Evolutionary conservation across 2,113 vertebrate species (phyloP).

Genomic region (Podiceps cristatus): DNA sequence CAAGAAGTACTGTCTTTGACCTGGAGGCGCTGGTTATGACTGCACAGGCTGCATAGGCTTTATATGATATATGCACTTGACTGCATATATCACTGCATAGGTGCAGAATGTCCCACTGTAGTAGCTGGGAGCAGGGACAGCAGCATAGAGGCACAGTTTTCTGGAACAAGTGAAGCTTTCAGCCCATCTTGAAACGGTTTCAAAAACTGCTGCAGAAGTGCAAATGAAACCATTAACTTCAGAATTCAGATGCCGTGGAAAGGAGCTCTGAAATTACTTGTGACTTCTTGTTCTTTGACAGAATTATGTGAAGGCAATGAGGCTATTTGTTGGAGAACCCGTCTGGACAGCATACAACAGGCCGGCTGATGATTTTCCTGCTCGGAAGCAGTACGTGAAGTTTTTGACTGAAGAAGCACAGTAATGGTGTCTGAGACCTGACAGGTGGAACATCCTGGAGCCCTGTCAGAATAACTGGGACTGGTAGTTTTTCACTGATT

Average conservation of each 20-base stretch:
- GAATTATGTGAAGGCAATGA: constrained; percentile 95
- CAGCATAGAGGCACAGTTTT: not conserved
- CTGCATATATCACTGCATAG: not conserved
- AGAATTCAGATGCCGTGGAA: not conserved
- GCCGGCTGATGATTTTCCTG: constrained; percentile 86
- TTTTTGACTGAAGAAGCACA: constrained; percentile 52
- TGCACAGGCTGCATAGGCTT: rapidly evolving
- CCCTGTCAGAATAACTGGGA: not conserved
- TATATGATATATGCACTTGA: too few species aligned
- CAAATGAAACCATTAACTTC: not conserved
- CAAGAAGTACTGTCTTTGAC: rapidly evolving
- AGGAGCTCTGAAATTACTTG: not conserved
- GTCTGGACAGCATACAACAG: constrained; percentile 92
- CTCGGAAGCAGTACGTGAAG: constrained; percentile 80
- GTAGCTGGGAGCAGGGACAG: not conserved
- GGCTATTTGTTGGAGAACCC: constrained; percentile 91
- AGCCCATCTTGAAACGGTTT: not conserved
- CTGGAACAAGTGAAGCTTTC: not conserved
- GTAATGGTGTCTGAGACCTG: not conserved
- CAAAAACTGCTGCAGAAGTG: not conserved
- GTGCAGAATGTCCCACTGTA: not conserved
- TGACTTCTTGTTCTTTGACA: constrained; percentile 53
- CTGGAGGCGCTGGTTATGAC: not conserved
- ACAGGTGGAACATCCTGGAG: not conserved
- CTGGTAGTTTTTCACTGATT: not conserved